Evolutionary conservation across 2,797 vertebrate genomes (phyloP).

Genomic region (Leuciscus waleckii): DNA sequence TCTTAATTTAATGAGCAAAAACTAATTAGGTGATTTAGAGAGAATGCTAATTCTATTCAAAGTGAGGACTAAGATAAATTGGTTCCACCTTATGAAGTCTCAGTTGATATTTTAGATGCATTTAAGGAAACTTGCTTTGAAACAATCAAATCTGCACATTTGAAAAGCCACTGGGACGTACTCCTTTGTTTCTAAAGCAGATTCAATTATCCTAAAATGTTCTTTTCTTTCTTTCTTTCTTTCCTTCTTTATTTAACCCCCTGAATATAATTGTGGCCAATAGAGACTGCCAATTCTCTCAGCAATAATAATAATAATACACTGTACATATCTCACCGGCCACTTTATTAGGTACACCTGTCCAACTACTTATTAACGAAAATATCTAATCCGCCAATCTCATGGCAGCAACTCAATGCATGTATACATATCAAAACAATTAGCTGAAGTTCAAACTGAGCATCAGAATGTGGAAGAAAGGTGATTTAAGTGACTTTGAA

Average conservation of each 20-base stretch:
- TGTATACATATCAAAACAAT: neutral
- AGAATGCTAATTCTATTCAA: slow-evolving; percentile 64
- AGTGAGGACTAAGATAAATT: slow-evolving; percentile 63
- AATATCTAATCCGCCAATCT: neutral
- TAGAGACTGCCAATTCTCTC: too few relatives aligned
- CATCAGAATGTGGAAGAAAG: neutral
- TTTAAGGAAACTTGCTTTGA: slow-evolving; percentile 46
- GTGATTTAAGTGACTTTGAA: too few relatives aligned
- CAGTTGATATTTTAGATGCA: slow-evolving; percentile 61
- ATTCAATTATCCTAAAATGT: slow-evolving; percentile 23
- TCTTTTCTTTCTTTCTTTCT: neutral
- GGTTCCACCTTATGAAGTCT: slow-evolving; percentile 60
- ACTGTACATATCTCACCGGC: too few relatives aligned
- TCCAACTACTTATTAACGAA: too few relatives aligned
- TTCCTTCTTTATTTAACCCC: neutral
- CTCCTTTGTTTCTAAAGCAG: slow-evolving; percentile 28
- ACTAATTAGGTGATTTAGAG: slow-evolving; percentile 64
- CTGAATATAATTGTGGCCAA: too few relatives aligned
- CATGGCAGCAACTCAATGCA: neutral
- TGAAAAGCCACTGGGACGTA: slow-evolving; percentile 21
- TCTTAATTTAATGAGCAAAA: slow-evolving; percentile 68
- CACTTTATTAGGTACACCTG: too few relatives aligned
- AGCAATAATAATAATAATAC: too few relatives aligned
- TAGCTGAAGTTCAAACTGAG: neutral
- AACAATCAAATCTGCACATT: slow-evolving; percentile 38